These are phyloP conservation scores for Pitta sordida DNA, from an alignment of 2,113 vertebrate genomes.

Conservation along the genomic window DNA sequence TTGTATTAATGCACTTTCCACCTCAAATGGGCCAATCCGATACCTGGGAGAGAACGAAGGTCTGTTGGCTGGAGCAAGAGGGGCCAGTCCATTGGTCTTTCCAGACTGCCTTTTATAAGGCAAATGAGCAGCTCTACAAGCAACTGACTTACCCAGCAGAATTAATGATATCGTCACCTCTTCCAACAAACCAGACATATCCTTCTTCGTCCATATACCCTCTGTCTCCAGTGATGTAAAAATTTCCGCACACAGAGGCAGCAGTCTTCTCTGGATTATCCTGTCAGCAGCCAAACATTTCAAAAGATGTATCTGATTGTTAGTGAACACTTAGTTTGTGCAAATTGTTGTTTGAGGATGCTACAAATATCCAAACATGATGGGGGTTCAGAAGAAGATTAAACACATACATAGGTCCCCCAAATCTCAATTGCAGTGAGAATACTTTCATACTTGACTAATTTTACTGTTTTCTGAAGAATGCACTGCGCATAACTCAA, in stretches of 20 bases:
- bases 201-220: conserved; percentile 77
- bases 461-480: neutral
- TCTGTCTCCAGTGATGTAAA: conserved; percentile 79
- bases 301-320: accelerated
- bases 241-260: conserved; percentile 72
- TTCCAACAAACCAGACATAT: conserved; percentile 78
- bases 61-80: neutral
- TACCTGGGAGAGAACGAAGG: conserved; percentile 62
- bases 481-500: neutral
- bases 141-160: conserved; percentile 74
- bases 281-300: conserved; percentile 33
- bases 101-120: neutral
- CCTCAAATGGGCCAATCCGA: conserved; percentile 81
- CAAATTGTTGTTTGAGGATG: neutral
- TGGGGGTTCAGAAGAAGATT: neutral
- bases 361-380: neutral
- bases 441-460: neutral
- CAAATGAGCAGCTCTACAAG: neutral
- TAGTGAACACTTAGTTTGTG: neutral
- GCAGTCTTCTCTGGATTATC: conserved; percentile 75
- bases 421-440: neutral
- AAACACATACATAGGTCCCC: neutral
- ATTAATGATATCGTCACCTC: conserved; percentile 79
- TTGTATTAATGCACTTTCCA: conserved; percentile 79
- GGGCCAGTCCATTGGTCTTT: neutral